These are phyloP conservation scores for Elephantulus edwardii DNA, from an alignment of 2,113 vertebrate genomes.

Conservation along the genomic window DNA sequence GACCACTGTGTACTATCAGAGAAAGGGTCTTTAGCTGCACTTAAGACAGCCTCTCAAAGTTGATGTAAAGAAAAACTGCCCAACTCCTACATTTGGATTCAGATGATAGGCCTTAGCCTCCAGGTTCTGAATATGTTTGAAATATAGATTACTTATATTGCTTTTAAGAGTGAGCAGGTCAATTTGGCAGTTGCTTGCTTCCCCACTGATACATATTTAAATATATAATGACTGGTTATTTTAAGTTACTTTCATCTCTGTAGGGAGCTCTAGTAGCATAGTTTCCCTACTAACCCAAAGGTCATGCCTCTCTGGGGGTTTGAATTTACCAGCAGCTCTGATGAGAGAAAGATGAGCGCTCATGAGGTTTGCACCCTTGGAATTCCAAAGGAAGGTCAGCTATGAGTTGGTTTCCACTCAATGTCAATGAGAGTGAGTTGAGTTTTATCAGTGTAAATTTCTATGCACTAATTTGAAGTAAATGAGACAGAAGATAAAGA, in stretches of 20 bases:
- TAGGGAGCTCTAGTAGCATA: too few species aligned
- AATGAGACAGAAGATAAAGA: not conserved
- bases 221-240: not conserved
- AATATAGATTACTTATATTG: not conserved
- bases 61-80: conserved; percentile 92
- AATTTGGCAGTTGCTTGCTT: not conserved
- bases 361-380: too few species aligned
- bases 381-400: too few species aligned
- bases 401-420: too few species aligned
- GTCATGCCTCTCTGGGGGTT: too few species aligned
- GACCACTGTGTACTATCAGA: conserved; percentile 95
- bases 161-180: not conserved
- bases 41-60: conserved; percentile 91
- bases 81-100: conserved; percentile 91
- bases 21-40: conserved; percentile 87
- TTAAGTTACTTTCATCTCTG: not conserved
- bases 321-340: too few species aligned
- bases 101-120: conserved; percentile 91
- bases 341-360: too few species aligned
- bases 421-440: too few species aligned
- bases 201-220: conserved; percentile 8
- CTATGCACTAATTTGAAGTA: not conserved
- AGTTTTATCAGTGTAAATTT: not conserved
- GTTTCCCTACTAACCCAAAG: too few species aligned
- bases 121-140: conserved; percentile 81